Evolutionary conservation across 53 echinoderm and acorn worm genomes (phyloP).

Genomic region (Echinometra lucunter): DNA sequence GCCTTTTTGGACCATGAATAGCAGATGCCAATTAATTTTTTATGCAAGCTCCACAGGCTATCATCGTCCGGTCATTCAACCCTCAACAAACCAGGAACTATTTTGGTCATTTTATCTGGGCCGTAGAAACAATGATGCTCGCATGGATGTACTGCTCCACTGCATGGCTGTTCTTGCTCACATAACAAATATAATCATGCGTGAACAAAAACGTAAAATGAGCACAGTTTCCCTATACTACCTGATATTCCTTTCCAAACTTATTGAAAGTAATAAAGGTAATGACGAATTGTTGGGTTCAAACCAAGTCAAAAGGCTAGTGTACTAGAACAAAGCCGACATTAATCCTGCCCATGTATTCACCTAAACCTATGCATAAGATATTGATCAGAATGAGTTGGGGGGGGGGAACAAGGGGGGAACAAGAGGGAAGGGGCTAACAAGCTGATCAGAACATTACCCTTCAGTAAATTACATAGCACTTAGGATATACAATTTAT

Average conservation of each 20-base stretch:
- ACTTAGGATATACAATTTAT: no score
- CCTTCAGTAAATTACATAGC: no score
- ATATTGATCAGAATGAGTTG: no score
- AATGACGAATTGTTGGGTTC: not conserved
- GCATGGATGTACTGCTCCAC: not conserved
- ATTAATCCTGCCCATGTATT: not conserved
- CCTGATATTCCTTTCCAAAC: not conserved
- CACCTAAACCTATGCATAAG: not conserved
- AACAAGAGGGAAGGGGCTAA: no score
- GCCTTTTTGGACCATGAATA: not conserved
- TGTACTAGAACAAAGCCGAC: not conserved
- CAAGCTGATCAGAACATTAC: no score
- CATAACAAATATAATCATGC: not conserved
- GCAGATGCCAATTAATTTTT: slow-evolving; percentile 16
- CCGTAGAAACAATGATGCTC: not conserved
- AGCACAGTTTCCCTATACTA: not conserved
- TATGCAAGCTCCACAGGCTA: not conserved
- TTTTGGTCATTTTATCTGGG: not conserved
- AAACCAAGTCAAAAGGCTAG: not conserved
- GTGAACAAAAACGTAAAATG: not conserved
- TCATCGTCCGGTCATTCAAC: slow-evolving; percentile 42
- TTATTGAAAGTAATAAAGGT: not conserved
- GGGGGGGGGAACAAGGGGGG: no score
- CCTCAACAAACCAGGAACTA: not conserved
- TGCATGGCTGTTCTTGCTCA: not conserved